Evolutionary conservation across 2,797 vertebrate species (phyloP).

Genomic region (Vireo griseus): DNA sequence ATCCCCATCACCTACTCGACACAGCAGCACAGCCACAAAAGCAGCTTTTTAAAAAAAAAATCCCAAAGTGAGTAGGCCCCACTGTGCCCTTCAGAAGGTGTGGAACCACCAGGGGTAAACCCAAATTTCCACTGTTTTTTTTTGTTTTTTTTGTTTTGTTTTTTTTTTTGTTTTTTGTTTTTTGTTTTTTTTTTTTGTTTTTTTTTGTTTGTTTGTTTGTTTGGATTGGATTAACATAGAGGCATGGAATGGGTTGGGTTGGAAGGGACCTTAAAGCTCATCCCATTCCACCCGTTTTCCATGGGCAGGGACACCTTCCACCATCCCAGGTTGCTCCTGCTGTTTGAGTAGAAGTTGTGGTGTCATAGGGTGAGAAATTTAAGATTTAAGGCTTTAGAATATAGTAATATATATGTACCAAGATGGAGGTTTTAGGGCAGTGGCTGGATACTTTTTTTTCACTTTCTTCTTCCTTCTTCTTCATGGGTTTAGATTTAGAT

Average conservation of each 20-base stretch:
- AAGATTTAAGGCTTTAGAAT: no score
- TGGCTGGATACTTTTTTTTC: no score
- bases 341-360: no score
- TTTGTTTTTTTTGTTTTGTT: neutral
- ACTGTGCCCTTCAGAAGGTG: rapidly evolving
- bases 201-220: neutral
- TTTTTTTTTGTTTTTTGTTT: rapidly evolving
- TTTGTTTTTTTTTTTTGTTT: no score
- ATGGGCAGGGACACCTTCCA: neutral
- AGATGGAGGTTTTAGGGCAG: no score
- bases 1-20: no score
- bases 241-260: neutral
- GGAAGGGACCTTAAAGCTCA: rapidly evolving
- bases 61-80: neutral
- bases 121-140: neutral
- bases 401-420: no score
- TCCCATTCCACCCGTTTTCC: rapidly evolving
- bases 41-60: neutral
- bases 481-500: no score
- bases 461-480: no score
- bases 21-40: neutral
- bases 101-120: neutral
- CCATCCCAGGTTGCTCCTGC: rapidly evolving
- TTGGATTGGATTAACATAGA: no score
- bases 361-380: no score